Evolutionary conservation across 2,888 invertebrate species (phyloP), one percentile per base, ranked within the genome.

Genomic region (Tupiocoris notatus): DNA sequence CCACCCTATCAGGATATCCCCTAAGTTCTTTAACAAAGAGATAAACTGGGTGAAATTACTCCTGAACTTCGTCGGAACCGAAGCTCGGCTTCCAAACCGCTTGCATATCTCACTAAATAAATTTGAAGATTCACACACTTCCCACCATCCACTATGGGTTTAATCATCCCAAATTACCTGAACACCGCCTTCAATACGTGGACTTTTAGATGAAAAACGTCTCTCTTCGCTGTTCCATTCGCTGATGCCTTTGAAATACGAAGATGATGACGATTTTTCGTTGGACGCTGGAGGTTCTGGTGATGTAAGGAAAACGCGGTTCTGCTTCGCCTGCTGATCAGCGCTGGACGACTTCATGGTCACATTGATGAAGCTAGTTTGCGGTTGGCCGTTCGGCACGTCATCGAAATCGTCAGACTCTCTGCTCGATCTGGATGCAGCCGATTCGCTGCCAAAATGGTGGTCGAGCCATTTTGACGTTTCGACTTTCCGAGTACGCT

Each of bases 401-500:
- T 39, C 39, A 83, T 87, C 83, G 16, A 90, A 90, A 56, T 80
- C 81, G 64, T 79, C 79, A 22, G 80, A 78, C 16, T 78, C 78
- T 74, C 78, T 78, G 18, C 79, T 80, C 2, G 81, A 81, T 22
- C 81, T 79, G 7, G 80, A 78, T 12, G 39, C 39, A 2, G 79
- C 77, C 1, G 93, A 93, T 79, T 93, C 93, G 83, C 92, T 93
- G 68, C 95, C 95, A 83, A 95, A 95, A 84, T 95, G 95, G 82
- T 92, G 92, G 82, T 94, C 94, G 73, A 95, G 86, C 95, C 95
- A 95, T 85, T 94, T 94, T 79, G 92, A 93, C 0, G 94, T 95
- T 86, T 95, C 94, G 80, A 91, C 91, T 84, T 94, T 94, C 78
- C 94, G 88, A 3, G 94, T 94, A 84, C 94, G 92, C 84, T 95